These are phyloP conservation scores for Leptoteleia sp. DNA, from an alignment of 1,140 invertebrate species.

Conservation along the genomic window DNA sequence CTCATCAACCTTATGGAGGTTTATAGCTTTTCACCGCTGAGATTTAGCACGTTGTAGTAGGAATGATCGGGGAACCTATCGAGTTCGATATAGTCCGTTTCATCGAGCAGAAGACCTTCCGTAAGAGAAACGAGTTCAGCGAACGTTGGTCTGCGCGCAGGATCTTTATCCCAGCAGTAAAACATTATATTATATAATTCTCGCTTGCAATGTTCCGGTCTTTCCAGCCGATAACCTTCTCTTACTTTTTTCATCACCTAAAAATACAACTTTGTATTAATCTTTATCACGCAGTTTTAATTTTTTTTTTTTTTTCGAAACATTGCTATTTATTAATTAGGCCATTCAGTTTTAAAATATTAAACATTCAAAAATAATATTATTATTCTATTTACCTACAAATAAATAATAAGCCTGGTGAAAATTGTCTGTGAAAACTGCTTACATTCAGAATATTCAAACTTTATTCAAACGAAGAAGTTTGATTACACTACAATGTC, in stretches of 20 bases:
- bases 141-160: slow-evolving; percentile 89
- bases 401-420: too few relatives aligned
- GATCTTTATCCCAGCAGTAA: slow-evolving; percentile 94
- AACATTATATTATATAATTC: slow-evolving; percentile 97
- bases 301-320: too few relatives aligned
- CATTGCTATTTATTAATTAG: too few relatives aligned
- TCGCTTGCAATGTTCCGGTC: slow-evolving; percentile 92
- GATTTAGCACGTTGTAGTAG: slow-evolving; percentile 94
- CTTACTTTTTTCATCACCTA: slow-evolving; percentile 83
- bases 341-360: too few relatives aligned
- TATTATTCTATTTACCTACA: too few relatives aligned
- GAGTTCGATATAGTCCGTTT: slow-evolving; percentile 96
- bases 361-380: too few relatives aligned
- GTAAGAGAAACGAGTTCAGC: slow-evolving; percentile 89
- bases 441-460: too few relatives aligned
- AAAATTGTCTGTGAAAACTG: too few relatives aligned
- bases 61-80: slow-evolving; percentile 96
- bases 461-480: too few relatives aligned
- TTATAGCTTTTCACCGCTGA: slow-evolving; percentile 92
- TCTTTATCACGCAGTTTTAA: too few relatives aligned
- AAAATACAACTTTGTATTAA: background rate
- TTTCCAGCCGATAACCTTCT: slow-evolving; percentile 92
- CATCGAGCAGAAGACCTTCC: slow-evolving; percentile 90
- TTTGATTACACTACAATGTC: too few relatives aligned
- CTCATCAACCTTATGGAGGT: slow-evolving; percentile 43